phyloP scores from a whole-genome alignment of 2,113 vertebrate genomes.

The Bambusicola thoracicus region DNA sequence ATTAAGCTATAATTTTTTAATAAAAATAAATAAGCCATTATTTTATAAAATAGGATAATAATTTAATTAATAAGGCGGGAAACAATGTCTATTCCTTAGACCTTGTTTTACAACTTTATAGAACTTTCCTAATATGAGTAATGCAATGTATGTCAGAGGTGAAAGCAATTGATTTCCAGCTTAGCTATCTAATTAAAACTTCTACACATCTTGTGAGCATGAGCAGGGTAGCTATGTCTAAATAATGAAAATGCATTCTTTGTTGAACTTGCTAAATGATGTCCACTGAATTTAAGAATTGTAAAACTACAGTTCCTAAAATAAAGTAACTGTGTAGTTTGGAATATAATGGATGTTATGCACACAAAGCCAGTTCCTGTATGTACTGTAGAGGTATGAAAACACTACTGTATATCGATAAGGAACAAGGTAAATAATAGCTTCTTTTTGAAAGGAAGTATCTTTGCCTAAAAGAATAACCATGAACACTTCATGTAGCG shows the following conservation, averaged over 20 bases:
- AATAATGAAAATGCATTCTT: neutral
- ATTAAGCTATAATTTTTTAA: too few relatives aligned
- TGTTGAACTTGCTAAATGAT: neutral
- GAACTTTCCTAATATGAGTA: conserved; percentile 8
- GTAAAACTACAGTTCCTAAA: neutral
- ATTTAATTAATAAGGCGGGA: too few relatives aligned
- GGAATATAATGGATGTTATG: neutral
- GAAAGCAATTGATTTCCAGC: conserved; percentile 17
- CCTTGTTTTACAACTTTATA: too few relatives aligned
- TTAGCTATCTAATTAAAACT: neutral
- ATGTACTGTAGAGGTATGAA: neutral
- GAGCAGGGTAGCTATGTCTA: neutral
- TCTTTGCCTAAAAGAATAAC: neutral
- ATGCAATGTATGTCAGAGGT: neutral
- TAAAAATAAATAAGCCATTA: too few relatives aligned
- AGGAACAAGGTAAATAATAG: neutral
- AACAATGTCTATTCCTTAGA: too few relatives aligned
- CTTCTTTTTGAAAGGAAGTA: neutral
- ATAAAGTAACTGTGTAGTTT: neutral
- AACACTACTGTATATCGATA: neutral
- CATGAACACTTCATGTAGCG: neutral
- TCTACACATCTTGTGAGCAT: neutral
- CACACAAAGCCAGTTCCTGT: neutral
- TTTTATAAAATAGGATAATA: too few relatives aligned
- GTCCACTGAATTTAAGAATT: neutral